Percentiles rank a stretch among this genome's conserved stretches.
Evolutionary conservation across 2,797 vertebrate genomes (phyloP).

Genomic region (Neomorphus geoffroyi): DNA sequence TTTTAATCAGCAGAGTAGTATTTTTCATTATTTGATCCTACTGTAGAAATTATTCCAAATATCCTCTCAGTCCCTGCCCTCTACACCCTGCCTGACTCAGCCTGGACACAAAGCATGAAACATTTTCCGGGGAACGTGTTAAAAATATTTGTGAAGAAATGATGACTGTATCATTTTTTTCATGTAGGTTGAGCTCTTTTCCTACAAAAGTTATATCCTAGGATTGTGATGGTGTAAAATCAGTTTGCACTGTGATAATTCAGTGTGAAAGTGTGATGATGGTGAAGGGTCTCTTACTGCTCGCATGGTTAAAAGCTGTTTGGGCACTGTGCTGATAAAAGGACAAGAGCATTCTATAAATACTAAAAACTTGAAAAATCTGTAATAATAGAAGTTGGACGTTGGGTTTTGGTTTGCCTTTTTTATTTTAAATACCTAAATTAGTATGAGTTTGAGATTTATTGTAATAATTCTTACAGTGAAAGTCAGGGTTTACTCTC

Average conservation of each 20-base stretch:
- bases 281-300: background rate
- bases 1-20: background rate
- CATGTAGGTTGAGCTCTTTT: background rate
- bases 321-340: background rate
- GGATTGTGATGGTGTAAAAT: background rate
- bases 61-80: background rate
- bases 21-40: background rate
- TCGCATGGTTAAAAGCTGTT: background rate
- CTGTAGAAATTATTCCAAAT: background rate
- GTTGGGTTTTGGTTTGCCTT: background rate
- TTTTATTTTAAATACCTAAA: background rate
- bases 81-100: background rate
- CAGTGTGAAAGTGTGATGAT: background rate
- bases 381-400: background rate
- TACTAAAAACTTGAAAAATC: background rate
- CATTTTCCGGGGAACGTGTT: background rate
- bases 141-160: background rate
- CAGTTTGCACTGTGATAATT: background rate
- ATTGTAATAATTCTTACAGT: constrained; percentile 76
- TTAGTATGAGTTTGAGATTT: background rate
- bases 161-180: background rate
- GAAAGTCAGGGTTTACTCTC: constrained; percentile 88
- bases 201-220: background rate
- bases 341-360: background rate
- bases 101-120: background rate